Conservation (phyloP, 2,113 vertebrate species). For the Eulemur rufifrons region DNA sequence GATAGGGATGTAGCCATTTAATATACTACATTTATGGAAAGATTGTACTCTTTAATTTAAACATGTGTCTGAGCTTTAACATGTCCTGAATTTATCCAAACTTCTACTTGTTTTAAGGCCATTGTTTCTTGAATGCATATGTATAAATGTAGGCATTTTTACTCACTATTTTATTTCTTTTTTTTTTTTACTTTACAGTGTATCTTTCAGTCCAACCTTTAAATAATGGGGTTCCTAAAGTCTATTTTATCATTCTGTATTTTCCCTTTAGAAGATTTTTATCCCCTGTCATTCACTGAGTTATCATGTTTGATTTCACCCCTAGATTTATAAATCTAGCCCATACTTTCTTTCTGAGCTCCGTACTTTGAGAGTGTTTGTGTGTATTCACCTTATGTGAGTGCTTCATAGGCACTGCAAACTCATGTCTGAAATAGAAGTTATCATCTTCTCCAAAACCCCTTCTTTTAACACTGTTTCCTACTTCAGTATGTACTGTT, state of each 20-base stretch:
- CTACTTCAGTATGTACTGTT: background rate
- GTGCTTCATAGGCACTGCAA: background rate
- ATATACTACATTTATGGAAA: background rate
- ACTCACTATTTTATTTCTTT: background rate
- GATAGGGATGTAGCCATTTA: background rate
- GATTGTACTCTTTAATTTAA: background rate
- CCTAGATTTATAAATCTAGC: background rate
- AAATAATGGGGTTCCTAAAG: background rate
- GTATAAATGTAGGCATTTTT: background rate
- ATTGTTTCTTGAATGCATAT: background rate
- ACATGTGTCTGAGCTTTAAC: background rate
- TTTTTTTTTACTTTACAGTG: background rate
- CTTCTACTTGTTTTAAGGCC: background rate
- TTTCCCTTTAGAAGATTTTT: background rate
- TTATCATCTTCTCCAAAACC: background rate
- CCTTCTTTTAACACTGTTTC: background rate
- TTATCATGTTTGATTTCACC: background rate
- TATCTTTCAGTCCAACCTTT: background rate
- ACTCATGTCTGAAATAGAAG: background rate
- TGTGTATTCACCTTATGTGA: background rate
- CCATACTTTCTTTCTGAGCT: background rate
- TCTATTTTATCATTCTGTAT: background rate
- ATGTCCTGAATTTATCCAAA: background rate
- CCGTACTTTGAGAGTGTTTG: background rate
- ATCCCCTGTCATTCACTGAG: background rate